Percentiles rank a stretch among this genome's conserved stretches.
phyloP scores from a whole-genome alignment of 2,113 vertebrate genomes.

The Pygoscelis antarcticus region DNA sequence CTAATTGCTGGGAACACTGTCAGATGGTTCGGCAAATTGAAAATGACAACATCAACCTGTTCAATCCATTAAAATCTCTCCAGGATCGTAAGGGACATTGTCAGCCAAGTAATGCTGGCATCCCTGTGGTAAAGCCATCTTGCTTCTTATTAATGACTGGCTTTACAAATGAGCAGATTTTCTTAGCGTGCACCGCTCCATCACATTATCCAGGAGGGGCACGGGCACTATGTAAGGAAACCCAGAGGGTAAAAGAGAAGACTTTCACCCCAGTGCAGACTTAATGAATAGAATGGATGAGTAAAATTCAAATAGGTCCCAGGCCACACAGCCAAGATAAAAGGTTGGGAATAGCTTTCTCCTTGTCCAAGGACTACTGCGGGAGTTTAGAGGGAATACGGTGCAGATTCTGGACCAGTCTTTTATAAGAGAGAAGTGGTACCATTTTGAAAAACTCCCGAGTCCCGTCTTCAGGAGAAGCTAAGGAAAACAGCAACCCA shows the following conservation, averaged over 20 bases:
- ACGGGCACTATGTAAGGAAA: background rate
- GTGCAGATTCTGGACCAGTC: background rate
- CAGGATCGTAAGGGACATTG: constrained; percentile 61
- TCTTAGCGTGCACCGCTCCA: background rate
- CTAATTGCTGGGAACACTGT: constrained; percentile 76
- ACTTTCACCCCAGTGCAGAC: background rate
- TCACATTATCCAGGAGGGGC: background rate
- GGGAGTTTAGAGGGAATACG: background rate
- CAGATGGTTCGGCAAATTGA: constrained; percentile 74
- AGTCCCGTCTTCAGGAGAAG: background rate
- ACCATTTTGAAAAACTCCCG: background rate
- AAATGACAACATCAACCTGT: constrained; percentile 79
- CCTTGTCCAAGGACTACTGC: background rate
- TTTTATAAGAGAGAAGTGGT: background rate
- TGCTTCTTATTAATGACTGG: constrained; percentile 66
- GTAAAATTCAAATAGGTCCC: background rate
- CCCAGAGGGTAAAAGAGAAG: background rate
- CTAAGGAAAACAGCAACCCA: background rate
- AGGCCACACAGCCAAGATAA: background rate
- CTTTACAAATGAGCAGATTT: constrained; percentile 62
- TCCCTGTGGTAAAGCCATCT: constrained; percentile 66
- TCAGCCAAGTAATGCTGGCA: constrained; percentile 52
- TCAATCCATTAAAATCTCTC: constrained; percentile 69
- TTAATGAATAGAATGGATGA: background rate
- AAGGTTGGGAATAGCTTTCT: background rate